Conservation (phyloP, 2,888 invertebrate genomes). For the Calliphora vomitoria region DNA sequence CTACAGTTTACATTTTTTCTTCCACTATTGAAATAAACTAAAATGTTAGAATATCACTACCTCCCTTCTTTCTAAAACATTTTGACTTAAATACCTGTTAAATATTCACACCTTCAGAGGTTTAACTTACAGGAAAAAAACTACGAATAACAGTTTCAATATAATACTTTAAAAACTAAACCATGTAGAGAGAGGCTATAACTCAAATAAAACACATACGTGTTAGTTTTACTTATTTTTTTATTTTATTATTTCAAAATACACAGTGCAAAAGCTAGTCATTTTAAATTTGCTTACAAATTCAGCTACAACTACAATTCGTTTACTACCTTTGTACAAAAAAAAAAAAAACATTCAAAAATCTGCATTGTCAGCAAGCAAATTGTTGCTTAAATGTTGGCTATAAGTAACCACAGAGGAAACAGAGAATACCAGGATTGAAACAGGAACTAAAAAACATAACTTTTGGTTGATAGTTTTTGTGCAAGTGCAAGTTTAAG, state of each 20-base stretch:
- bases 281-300: slow-evolving; percentile 61
- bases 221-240: slow-evolving; percentile 11
- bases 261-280: slow-evolving; percentile 31
- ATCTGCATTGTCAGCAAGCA: slow-evolving; percentile 64
- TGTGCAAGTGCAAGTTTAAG: slow-evolving; percentile 19
- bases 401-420: slow-evolving; percentile 29
- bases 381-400: slow-evolving; percentile 64
- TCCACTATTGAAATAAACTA: neutral
- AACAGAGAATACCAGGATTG: slow-evolving; percentile 4
- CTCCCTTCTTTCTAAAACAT: neutral
- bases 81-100: slow-evolving; percentile 35
- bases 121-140: neutral
- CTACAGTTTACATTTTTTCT: no score
- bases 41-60: neutral
- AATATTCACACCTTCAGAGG: slow-evolving; percentile 41
- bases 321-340: neutral
- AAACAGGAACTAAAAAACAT: slow-evolving; percentile 53
- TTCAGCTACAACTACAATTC: slow-evolving; percentile 44
- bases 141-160: slow-evolving; percentile 7
- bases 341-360: slow-evolving; percentile 21
- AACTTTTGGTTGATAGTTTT: slow-evolving; percentile 43
- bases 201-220: slow-evolving; percentile 56
- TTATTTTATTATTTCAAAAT: neutral
- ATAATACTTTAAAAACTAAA: slow-evolving; percentile 33
- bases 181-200: slow-evolving; percentile 38